Percentiles rank a stretch among this genome's conserved stretches.
These are phyloP conservation scores for Zophobas morio DNA, from an alignment of 1,140 invertebrate species.

Conservation along the genomic window DNA sequence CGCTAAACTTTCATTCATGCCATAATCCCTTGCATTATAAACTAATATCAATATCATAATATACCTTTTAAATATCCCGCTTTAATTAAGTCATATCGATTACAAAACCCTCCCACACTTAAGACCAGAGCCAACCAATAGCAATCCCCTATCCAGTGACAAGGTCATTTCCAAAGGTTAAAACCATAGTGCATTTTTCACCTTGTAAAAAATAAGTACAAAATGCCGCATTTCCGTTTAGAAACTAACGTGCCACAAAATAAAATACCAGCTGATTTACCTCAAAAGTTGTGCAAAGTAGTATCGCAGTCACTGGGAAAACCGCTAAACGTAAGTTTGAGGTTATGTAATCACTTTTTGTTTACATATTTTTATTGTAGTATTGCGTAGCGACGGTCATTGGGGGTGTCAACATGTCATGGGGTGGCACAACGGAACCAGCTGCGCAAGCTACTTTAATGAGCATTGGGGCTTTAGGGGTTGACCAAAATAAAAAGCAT, in stretches of 20 bases:
- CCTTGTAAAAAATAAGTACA: slow-evolving; percentile 36
- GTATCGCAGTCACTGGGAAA: slow-evolving; percentile 75
- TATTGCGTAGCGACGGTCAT: slow-evolving; percentile 75
- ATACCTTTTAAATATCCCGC: too few relatives aligned
- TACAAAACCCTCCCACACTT: too few relatives aligned
- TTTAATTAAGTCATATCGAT: too few relatives aligned
- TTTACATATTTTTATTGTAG: slow-evolving; percentile 66
- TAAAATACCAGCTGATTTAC: slow-evolving; percentile 73
- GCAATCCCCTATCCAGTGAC: too few relatives aligned
- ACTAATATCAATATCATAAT: too few relatives aligned
- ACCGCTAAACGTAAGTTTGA: slow-evolving; percentile 72
- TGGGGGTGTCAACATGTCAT: slow-evolving; percentile 74
- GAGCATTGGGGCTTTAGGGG: slow-evolving; percentile 77
- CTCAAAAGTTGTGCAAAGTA: slow-evolving; percentile 70
- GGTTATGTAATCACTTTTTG: slow-evolving; percentile 28
- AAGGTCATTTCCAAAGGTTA: slow-evolving; percentile 1
- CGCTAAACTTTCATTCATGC: too few relatives aligned
- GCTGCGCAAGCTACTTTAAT: slow-evolving; percentile 75
- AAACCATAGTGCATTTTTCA: neutral
- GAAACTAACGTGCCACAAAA: slow-evolving; percentile 75
- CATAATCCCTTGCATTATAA: too few relatives aligned
- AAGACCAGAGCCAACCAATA: too few relatives aligned
- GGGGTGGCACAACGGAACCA: slow-evolving; percentile 75
- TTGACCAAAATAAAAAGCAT: slow-evolving; percentile 77
- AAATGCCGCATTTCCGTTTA: slow-evolving; percentile 77